Evolutionary conservation across 2,113 vertebrate species (phyloP).

Genomic region (Cephalopterus ornatus): DNA sequence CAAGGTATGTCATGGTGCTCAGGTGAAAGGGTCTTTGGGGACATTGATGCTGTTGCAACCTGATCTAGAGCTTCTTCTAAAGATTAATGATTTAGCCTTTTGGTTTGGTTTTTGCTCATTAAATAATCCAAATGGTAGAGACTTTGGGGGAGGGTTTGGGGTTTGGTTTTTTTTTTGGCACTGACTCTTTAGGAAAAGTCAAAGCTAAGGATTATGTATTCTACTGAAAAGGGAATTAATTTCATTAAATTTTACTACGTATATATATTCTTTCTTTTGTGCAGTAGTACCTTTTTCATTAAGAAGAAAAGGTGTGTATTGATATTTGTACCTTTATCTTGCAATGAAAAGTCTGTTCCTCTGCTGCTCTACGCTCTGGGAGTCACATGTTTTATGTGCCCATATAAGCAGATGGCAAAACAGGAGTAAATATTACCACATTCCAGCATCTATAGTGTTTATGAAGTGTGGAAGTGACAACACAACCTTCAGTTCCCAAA

Average conservation of each 20-base stretch:
- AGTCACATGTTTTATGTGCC: background rate
- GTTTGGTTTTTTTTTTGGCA: background rate
- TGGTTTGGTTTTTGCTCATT: background rate
- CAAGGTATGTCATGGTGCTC: background rate
- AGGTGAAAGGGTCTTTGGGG: background rate
- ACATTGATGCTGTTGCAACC: background rate
- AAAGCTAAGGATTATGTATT: background rate
- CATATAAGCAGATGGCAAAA: constrained; percentile 41
- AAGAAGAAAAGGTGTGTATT: background rate
- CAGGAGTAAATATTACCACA: constrained; percentile 31
- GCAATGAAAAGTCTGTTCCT: background rate
- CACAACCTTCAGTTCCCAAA: constrained; percentile 24
- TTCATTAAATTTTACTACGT: background rate
- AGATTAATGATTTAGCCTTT: background rate
- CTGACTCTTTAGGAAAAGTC: background rate
- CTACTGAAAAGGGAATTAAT: background rate
- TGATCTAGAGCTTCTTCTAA: background rate
- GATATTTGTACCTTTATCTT: background rate
- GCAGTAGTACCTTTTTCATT: background rate
- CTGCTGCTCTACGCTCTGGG: background rate
- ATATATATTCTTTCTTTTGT: background rate
- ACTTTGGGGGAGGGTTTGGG: background rate
- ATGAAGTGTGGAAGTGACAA: background rate
- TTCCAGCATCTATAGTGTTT: background rate
- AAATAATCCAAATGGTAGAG: background rate